Evolutionary conservation across 2,113 vertebrate species (phyloP).

Genomic region (Saccopteryx bilineata): DNA sequence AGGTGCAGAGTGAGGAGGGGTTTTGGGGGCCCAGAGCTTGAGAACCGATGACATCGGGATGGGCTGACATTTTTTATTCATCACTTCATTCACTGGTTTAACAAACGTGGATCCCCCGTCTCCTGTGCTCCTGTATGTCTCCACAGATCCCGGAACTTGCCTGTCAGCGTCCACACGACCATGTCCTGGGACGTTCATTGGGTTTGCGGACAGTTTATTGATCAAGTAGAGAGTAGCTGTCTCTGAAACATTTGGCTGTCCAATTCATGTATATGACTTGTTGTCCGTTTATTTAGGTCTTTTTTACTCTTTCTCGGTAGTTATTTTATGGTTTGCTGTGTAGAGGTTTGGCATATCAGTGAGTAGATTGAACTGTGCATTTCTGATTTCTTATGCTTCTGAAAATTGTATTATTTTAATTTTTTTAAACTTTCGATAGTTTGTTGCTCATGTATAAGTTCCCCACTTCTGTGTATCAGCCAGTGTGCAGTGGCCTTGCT

Average conservation of each 20-base stretch:
- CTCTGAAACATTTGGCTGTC: neutral
- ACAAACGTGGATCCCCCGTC: neutral
- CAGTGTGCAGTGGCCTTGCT: neutral
- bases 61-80: neutral
- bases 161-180: neutral
- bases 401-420: neutral
- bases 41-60: neutral
- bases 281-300: neutral
- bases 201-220: neutral
- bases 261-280: neutral
- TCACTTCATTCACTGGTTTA: neutral
- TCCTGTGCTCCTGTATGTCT: neutral
- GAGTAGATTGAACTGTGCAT: neutral
- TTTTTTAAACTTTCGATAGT: neutral
- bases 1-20: neutral
- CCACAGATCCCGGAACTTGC: neutral
- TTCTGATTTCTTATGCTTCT: neutral
- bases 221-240: neutral
- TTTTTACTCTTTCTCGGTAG: neutral
- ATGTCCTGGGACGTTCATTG: neutral
- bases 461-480: neutral
- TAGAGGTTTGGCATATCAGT: neutral
- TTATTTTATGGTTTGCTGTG: neutral
- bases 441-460: neutral
- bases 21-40: neutral